phyloP scores from a whole-genome alignment of 2,113 vertebrate genomes.

The Oplegnathus fasciatus region DNA sequence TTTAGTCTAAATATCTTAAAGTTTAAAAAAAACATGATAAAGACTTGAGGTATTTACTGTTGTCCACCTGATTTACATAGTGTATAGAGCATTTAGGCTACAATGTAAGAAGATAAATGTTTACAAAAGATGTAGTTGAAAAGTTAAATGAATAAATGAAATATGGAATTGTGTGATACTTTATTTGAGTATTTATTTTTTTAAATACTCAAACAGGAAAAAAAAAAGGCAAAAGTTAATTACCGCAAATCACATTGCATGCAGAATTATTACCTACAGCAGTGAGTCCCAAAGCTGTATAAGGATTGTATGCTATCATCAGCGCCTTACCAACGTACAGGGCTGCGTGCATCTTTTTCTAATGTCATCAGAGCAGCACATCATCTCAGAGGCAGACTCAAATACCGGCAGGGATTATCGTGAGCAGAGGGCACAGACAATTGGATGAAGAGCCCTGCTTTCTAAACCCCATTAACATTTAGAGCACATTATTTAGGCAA shows the following conservation, averaged over 20 bases:
- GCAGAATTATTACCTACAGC: neutral
- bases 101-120: neutral
- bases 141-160: neutral
- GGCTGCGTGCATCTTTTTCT: neutral
- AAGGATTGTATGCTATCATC: neutral
- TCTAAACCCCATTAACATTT: conserved; percentile 54
- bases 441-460: conserved; percentile 25
- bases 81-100: neutral
- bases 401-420: conserved; percentile 39
- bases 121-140: neutral
- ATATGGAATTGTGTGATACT: neutral
- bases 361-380: neutral
- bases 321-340: neutral
- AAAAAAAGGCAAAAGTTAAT: neutral
- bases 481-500: conserved; percentile 30
- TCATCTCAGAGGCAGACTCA: conserved; percentile 20
- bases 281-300: neutral
- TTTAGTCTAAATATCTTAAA: neutral
- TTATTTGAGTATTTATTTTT: neutral
- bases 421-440: conserved; percentile 12
- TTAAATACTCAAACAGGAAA: no score
- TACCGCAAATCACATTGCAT: neutral
- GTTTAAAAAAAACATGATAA: neutral
- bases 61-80: neutral
- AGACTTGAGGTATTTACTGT: neutral